Base-by-base conservation (phyloP, 37 sponge, comb jelly and placozoan species). In the Crambe crambe region DNA sequence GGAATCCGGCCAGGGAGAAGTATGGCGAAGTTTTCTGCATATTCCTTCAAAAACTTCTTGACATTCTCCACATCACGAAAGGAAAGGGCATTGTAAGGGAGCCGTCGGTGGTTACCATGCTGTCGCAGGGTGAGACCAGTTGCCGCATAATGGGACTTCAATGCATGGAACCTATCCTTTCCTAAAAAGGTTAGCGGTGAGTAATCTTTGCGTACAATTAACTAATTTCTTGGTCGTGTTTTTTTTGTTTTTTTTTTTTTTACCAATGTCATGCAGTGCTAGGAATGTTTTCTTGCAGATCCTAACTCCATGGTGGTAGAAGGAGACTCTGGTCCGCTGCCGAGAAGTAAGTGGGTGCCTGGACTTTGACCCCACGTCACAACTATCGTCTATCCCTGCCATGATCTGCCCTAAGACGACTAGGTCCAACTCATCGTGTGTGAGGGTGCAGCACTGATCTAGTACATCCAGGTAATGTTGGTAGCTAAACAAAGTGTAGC, bases 1-100 rank as follows among this genome's bases (percentile, higher is more conserved):
- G 89, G 84, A 5, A 83, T 29, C 12, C 84, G 44, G 5, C 80
- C 89, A 58, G 89, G 84, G 15, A 88, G 23, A 0, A 64, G 78
- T 0, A 88, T 38, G 30, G 73, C 83, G 32, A 77, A 58, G 6
- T 58, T 56, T 32, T 88, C 89, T 31, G 78, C 61, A 43, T 78
- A 78, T 21, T 75, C 68, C 9, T 25, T 25, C 25, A 87, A n/a
- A 40, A 87, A 87, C 0, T 20, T 56, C 27, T 76, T 26, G 0
- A 87, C 39, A 36, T 40, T 58, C 30, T 75, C 18, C 15, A 35
- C 57, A 9, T 74, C 57, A 6, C 41, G 38, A 17, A 59, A 59
- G 8, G 29, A 22, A 0, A 58, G 27, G 30, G 65, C 62, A 69
- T 87, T 82, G 18, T 59, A 61, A 0, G 89, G 83, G 8, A 40